phyloP scores from a whole-genome alignment of 2,113 vertebrate species.

The Leptosomus discolor region DNA sequence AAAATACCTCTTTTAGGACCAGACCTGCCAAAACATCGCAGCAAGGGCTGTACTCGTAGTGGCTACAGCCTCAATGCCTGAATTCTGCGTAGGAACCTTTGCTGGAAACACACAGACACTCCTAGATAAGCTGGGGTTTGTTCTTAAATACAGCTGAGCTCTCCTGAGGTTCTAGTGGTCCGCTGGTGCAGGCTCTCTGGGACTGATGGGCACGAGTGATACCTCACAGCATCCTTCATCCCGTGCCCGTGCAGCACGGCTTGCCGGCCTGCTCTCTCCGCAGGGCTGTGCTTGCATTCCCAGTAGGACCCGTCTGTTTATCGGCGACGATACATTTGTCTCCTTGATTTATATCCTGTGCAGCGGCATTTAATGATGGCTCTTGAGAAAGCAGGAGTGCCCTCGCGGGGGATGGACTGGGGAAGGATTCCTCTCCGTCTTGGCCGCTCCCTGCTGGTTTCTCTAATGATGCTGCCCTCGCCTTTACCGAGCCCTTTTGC shows the following conservation, averaged over 20 bases:
- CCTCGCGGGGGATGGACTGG: not conserved
- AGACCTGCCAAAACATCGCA: not conserved
- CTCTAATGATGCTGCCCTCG: not conserved
- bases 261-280: not conserved
- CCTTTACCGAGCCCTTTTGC: not conserved
- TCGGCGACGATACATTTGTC: rapidly evolving
- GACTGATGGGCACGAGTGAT: not conserved
- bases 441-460: not conserved
- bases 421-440: not conserved
- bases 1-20: not conserved
- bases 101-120: not conserved
- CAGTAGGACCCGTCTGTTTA: not conserved
- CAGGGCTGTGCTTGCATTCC: too few species aligned
- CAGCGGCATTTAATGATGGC: not conserved
- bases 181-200: not conserved
- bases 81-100: not conserved
- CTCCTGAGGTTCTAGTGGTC: rapidly evolving
- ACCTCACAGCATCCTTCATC: not conserved
- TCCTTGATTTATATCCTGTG: not conserved
- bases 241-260: too few species aligned
- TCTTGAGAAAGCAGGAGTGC: not conserved
- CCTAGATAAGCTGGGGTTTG: not conserved
- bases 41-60: not conserved
- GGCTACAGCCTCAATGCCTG: not conserved
- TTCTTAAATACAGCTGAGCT: not conserved